Evolutionary conservation across 2,888 invertebrate species (phyloP).

Genomic region (Cancer borealis): DNA sequence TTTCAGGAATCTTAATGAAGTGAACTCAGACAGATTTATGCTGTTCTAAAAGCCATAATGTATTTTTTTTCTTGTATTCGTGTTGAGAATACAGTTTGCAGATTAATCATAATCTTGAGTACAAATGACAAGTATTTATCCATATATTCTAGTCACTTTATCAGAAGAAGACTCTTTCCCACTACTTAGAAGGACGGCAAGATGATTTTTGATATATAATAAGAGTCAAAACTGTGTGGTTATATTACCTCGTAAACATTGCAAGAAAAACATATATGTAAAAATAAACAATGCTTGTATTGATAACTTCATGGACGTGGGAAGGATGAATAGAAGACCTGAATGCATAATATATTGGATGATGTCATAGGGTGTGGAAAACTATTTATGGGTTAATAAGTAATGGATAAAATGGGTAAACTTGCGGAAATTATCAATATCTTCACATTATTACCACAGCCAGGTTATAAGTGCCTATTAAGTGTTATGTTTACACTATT

Average conservation of each 20-base stretch:
- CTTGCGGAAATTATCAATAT: neutral
- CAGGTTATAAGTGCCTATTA: slow-evolving; percentile 21
- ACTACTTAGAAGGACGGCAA: neutral
- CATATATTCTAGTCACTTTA: neutral
- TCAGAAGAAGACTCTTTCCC: neutral
- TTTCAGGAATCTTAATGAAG: neutral
- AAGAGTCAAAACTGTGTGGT: no score
- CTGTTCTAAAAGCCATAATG: neutral
- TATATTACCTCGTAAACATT: no score
- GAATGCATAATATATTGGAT: neutral
- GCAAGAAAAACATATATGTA: no score
- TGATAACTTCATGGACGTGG: no score
- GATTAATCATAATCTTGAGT: neutral
- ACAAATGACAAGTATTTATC: neutral
- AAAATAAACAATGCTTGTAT: no score
- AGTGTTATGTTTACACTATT: neutral
- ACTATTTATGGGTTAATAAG: neutral
- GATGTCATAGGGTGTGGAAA: neutral
- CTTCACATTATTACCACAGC: neutral
- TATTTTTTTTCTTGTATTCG: neutral
- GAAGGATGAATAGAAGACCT: no score
- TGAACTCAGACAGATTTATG: neutral
- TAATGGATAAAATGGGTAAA: neutral
- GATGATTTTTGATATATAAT: no score
- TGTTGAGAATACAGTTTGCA: neutral